Evolutionary conservation across 2,888 invertebrate genomes (phyloP).

Genomic region (Luffia ferchaultella): DNA sequence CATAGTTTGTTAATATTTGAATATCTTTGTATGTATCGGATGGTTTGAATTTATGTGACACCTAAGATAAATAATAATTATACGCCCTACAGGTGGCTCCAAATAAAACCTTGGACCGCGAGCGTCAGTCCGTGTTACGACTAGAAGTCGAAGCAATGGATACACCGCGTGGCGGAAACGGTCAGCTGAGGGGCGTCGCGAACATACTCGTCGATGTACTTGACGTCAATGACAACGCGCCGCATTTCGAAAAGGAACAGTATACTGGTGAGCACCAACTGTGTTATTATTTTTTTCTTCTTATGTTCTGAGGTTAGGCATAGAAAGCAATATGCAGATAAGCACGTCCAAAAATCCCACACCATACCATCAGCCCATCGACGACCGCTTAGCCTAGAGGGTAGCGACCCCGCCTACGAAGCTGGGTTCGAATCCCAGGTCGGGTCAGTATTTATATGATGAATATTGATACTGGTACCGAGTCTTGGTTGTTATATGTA

Average conservation of each 20-base stretch:
- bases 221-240: conserved; percentile 83
- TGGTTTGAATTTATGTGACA: neutral
- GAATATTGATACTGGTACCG: too few species aligned
- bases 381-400: too few species aligned
- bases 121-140: conserved; percentile 72
- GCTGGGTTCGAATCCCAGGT: too few species aligned
- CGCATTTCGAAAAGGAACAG: conserved; percentile 68
- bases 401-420: too few species aligned
- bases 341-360: too few species aligned
- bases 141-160: conserved; percentile 79
- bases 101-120: conserved; percentile 76
- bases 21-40: neutral
- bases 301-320: neutral
- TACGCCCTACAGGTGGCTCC: conserved; percentile 55
- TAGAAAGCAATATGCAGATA: neutral
- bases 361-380: too few species aligned
- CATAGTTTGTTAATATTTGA: neutral
- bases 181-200: conserved; percentile 70
- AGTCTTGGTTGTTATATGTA: too few species aligned
- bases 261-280: conserved; percentile 66
- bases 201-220: conserved; percentile 73
- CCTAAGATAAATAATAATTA: neutral
- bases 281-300: neutral
- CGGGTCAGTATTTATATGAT: too few species aligned
- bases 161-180: conserved; percentile 74